These are phyloP conservation scores for Lacanobia oleracea DNA, from an alignment of 2,888 invertebrate species.

Conservation along the genomic window DNA sequence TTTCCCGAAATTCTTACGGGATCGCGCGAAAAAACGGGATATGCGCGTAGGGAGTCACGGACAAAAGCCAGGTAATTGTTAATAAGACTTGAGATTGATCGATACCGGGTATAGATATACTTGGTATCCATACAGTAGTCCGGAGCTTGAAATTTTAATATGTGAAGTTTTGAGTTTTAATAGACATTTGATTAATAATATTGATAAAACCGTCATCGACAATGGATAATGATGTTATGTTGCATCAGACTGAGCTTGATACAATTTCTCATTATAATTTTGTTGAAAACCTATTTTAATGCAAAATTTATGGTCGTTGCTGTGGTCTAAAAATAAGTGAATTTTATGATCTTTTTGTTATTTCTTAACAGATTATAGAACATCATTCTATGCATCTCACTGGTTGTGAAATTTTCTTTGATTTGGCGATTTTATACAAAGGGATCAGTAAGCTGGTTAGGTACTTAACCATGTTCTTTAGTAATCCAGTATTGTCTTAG, in stretches of 20 bases:
- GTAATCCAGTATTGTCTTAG: too few relatives aligned
- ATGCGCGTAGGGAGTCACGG: too few relatives aligned
- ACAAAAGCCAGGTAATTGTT: too few relatives aligned
- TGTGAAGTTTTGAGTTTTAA: background rate
- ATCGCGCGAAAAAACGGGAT: too few relatives aligned
- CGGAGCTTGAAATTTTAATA: too few relatives aligned
- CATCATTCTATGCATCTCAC: background rate
- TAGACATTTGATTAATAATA: constrained; percentile 33
- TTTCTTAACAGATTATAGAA: background rate
- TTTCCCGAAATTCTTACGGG: too few relatives aligned
- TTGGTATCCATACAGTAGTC: too few relatives aligned
- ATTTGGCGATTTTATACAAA: background rate
- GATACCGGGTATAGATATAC: too few relatives aligned
- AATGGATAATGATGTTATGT: constrained; percentile 24
- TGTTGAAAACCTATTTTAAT: background rate
- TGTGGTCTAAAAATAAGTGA: background rate
- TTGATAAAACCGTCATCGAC: constrained; percentile 29
- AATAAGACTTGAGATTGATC: too few relatives aligned
- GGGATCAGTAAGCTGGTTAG: too few relatives aligned
- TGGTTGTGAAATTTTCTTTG: background rate
- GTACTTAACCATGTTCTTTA: too few relatives aligned
- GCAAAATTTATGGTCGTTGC: background rate
- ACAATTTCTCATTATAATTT: constrained; percentile 22
- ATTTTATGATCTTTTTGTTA: background rate
- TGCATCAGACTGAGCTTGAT: background rate